Evolutionary conservation across 2,888 invertebrate species (phyloP).

Genomic region (Mayetiola destructor): DNA sequence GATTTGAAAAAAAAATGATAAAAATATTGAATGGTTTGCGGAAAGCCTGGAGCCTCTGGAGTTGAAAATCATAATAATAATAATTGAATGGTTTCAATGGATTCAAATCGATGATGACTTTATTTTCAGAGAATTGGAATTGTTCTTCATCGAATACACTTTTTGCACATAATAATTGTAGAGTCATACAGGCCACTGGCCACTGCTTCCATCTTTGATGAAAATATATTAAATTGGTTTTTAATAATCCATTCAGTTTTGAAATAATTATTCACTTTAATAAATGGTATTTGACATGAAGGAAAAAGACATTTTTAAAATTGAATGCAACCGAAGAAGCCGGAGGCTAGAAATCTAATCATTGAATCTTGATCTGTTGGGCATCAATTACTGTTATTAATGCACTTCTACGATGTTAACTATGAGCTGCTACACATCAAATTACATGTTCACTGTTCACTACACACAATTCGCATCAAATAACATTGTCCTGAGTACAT

Average conservation of each 20-base stretch:
- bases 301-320: neutral
- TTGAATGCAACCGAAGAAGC: neutral
- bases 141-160: neutral
- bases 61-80: no score
- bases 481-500: no score
- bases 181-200: no score
- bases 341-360: constrained; percentile 8
- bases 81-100: neutral
- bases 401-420: neutral
- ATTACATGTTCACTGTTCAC: constrained; percentile 12
- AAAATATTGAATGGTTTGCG: no score
- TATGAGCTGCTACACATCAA: neutral
- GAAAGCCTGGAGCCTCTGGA: no score
- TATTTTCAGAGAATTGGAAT: neutral
- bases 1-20: no score
- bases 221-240: constrained; percentile 9
- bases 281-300: neutral
- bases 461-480: no score
- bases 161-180: neutral
- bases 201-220: no score
- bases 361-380: constrained; percentile 1
- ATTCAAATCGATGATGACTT: neutral
- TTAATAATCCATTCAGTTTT: neutral
- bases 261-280: constrained; percentile 10
- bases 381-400: constrained; percentile 8